phyloP scores from a whole-genome alignment of 1,140 invertebrate species.

The Dreissena rostriformis region DNA sequence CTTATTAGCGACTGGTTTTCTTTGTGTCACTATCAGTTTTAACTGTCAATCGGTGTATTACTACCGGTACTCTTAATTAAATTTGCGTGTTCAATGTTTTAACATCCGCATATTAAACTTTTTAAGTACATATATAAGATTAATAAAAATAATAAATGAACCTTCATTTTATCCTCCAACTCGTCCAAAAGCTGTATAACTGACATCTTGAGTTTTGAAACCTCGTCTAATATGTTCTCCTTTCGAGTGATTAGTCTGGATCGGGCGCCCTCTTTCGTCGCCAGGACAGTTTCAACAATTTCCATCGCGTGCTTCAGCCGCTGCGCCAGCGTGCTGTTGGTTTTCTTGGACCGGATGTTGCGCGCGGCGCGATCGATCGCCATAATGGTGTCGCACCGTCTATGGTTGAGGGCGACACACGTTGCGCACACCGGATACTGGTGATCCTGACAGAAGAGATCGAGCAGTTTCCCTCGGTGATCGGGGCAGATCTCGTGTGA shows the following conservation, averaged over 20 bases:
- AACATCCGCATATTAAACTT: too few species aligned
- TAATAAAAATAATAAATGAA: neutral
- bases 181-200: conserved; percentile 52
- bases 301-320: conserved; percentile 39
- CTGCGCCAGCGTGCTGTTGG: conserved; percentile 23
- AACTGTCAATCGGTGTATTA: too few species aligned
- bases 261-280: conserved; percentile 29
- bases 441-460: conserved; percentile 51
- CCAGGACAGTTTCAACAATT: conserved; percentile 33
- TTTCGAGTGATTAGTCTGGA: conserved; percentile 29
- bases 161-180: conserved; percentile 48
- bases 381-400: conserved; percentile 40
- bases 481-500: conserved; percentile 46
- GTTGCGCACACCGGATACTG: conserved; percentile 36
- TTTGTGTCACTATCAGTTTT: too few species aligned
- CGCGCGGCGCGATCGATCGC: conserved; percentile 14
- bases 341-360: conserved; percentile 16
- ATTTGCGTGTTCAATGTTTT: too few species aligned
- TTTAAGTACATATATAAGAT: neutral
- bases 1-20: too few species aligned
- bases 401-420: conserved; percentile 36
- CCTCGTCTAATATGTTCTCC: conserved; percentile 46
- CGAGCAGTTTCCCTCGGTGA: conserved; percentile 42
- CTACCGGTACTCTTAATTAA: too few species aligned
- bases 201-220: conserved; percentile 41